Evolutionary conservation across 2,113 vertebrate species (phyloP), one percentile per base, ranked within the genome.

Genomic region (Xenopus borealis): DNA sequence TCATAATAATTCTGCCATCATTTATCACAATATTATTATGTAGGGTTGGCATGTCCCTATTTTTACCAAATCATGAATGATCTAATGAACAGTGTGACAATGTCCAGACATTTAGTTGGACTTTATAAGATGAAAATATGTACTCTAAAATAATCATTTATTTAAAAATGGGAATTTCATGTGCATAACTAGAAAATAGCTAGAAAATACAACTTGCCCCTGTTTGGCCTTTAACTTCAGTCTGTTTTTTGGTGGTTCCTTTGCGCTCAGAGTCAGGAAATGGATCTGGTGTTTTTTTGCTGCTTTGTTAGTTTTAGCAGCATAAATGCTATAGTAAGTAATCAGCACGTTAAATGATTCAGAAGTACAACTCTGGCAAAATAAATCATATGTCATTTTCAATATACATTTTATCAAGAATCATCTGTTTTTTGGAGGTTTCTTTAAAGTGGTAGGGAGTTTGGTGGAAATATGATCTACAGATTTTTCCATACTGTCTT

Each of bases 361-460:
- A 75, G 68, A 68, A 75, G 72, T 62, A 62, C 72, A 75, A 57
- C 53, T 68, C 16, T 68, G 62, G 40, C 58, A 75, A 75, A 75
- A 75, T 66, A 75, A 75, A 75, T 75, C 65, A 62, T 44, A 75
- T 75, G 65, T 68, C 72, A 68, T 75, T 62, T 67, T 52, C 62
- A 75, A 75, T 75, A 62, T 67, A n/a, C 10, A 18, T 57, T 66
- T 40, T 66, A 4, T 40, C 23, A 46, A 73, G 72, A 73, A 66
- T 30, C 72, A 73, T 62, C 72, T 73, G 72, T 23, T 27, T 64
- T 33, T 16, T 19, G 19, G 33, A 10, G 10, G 65, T 57, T 72
- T 30, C 50, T 62, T 62, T 7, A 11, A 40, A 40, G 33, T 2
- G 33, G 33, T 40, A 6, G 33, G 33, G 33, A 6, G 64, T 12